Evolutionary conservation across 2,888 invertebrate species (phyloP).

Genomic region (Macaria notata): DNA sequence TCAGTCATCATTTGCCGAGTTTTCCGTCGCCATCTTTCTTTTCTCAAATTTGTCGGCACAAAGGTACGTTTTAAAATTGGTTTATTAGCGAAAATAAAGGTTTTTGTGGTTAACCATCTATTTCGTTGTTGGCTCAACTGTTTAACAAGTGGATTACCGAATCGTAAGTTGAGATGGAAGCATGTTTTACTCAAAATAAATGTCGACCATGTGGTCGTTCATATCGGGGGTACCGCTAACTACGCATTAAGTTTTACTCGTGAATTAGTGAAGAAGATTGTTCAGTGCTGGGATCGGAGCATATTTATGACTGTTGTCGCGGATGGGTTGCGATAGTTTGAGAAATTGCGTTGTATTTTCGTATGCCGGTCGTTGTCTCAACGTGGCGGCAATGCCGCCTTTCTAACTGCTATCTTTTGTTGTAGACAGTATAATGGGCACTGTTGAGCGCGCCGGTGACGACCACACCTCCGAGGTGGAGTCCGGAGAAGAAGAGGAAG

Average conservation of each 20-base stretch:
- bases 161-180: constrained; percentile 36
- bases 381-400: constrained; percentile 66
- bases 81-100: constrained; percentile 43
- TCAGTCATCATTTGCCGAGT: constrained; percentile 30
- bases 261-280: constrained; percentile 37
- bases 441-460: constrained; percentile 85
- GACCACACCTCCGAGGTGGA: constrained; percentile 84
- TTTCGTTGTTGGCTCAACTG: constrained; percentile 27
- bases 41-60: constrained; percentile 68
- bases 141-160: constrained; percentile 28
- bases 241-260: constrained; percentile 73
- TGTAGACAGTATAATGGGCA: constrained; percentile 81
- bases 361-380: constrained; percentile 57
- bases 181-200: constrained; percentile 35
- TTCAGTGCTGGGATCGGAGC: constrained; percentile 29
- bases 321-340: constrained; percentile 20
- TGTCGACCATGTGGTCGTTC: constrained; percentile 73
- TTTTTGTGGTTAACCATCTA: constrained; percentile 35
- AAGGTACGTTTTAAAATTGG: constrained; percentile 66
- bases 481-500: constrained; percentile 85
- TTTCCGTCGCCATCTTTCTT: constrained; percentile 75
- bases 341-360: constrained; percentile 32
- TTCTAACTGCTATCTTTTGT: constrained; percentile 47
- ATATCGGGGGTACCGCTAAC: constrained; percentile 59
- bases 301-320: constrained; percentile 27